These are phyloP conservation scores for Xiphophorus hellerii DNA, from an alignment of 2,113 vertebrate genomes.

Conservation along the genomic window DNA sequence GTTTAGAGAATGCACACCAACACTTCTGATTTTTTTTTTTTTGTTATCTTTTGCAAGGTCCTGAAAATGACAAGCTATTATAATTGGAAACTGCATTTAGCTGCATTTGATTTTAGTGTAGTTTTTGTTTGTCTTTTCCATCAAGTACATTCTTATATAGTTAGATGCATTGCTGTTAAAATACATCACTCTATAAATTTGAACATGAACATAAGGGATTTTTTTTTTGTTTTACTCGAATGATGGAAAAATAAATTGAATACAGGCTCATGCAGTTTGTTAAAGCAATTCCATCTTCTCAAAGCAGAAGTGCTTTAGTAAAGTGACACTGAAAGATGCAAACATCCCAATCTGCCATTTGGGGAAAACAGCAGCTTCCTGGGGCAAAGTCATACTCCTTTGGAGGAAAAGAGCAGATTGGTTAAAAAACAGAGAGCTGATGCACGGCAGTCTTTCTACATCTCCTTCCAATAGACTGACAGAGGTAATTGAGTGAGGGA, in stretches of 20 bases:
- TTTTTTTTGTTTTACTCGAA: background rate
- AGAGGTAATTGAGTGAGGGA: slow-evolving; percentile 59
- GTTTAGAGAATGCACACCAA: background rate
- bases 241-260: background rate
- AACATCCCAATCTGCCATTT: slow-evolving; percentile 12
- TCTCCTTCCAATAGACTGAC: slow-evolving; percentile 48
- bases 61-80: background rate
- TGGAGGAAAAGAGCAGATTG: slow-evolving; percentile 3
- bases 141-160: no score
- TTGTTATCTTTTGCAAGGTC: no score
- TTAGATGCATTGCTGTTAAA: no score
- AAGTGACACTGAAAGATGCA: background rate
- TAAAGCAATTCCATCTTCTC: background rate
- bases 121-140: no score
- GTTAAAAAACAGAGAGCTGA: slow-evolving; percentile 33
- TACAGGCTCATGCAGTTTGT: background rate
- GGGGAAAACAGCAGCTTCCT: slow-evolving; percentile 4
- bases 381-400: slow-evolving; percentile 16
- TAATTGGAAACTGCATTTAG: background rate
- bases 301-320: slow-evolving; percentile 7
- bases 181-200: no score
- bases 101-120: background rate
- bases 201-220: background rate
- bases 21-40: no score
- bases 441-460: slow-evolving; percentile 32